A percentile compares a stretch with the other conserved stretches of the same genome.
Evolutionary conservation across 2,797 vertebrate genomes (phyloP).

Genomic region (Falco columbarius): DNA sequence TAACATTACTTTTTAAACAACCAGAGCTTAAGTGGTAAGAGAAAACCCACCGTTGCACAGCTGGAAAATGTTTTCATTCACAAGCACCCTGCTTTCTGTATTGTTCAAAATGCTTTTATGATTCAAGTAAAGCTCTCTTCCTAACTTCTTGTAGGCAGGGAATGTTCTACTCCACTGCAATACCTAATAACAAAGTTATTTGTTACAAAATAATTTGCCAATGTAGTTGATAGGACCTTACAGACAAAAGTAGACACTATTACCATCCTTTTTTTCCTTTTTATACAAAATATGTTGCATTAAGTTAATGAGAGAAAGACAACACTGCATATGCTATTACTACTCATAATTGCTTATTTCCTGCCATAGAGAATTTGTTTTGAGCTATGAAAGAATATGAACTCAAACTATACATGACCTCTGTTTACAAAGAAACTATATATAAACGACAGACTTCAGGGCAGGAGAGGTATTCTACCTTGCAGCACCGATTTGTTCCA

Average conservation of each 20-base stretch:
- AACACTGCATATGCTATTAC: not conserved
- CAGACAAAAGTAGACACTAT: not conserved
- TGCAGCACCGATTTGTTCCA: not conserved
- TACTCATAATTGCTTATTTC: not conserved
- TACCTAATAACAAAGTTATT: not conserved
- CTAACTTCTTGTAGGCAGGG: not conserved
- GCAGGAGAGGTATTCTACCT: constrained; percentile 4
- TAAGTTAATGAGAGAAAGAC: not conserved
- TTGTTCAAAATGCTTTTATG: not conserved
- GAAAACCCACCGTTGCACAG: not conserved
- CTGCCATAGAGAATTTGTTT: not conserved
- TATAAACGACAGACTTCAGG: not conserved
- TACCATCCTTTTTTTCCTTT: not conserved
- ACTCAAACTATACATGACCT: not conserved
- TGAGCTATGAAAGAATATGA: not conserved
- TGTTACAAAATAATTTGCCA: not conserved
- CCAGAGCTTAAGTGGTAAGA: not conserved
- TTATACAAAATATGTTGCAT: not conserved
- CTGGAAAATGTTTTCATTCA: not conserved
- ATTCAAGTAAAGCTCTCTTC: not conserved
- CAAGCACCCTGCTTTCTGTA: not conserved
- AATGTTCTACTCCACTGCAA: not conserved
- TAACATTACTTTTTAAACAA: constrained; percentile 52
- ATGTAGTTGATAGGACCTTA: not conserved
- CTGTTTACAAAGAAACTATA: not conserved